Evolutionary conservation across 2,888 invertebrate genomes (phyloP), one percentile per base, ranked within the genome.

Genomic region (Sinhomidia bicolor): DNA sequence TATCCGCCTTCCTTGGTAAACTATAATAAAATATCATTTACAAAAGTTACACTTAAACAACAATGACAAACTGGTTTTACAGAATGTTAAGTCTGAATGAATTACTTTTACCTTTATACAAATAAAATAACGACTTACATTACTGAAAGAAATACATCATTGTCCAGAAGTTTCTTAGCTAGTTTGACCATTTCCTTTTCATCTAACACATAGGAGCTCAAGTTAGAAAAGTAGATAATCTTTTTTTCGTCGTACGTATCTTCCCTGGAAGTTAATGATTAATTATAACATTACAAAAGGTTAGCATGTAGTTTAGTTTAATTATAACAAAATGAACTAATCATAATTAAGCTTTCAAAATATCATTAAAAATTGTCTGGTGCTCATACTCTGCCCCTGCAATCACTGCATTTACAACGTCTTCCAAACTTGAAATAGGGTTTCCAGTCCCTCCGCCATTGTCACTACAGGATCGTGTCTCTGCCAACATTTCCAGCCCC

Each of bases 181-280:
- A 91, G 4, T 41, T 89, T 54, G 9, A 10, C 44, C 12, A 85
- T 9, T 44, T 89, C 90, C 1, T 86, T 57, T 41, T 90, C 89
- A 10, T 80, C 23, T 1, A 89, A n/a, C 36, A 76, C 6, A 32
- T 79, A 78, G 6, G 85, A 78, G n/a, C 71, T 65, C 26, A 91
- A 87, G 12, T 85, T 68, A 9, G 88, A 83, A 80, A 92, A 90
- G 51, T 86, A 90, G 7, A 91, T 14, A 51, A 92, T 84, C 78
- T 91, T 92, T 51, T 71, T 89, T 1, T 62, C 51, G 23, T 60
- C 85, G 74, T 89, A 92, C 2, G 26, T 20, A 82, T 90, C 91
- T 47, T 90, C 79, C 80, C 91, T 91, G 36, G n/a, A n/a, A n/a
- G n/a, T n/a, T n/a, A n/a, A n/a, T n/a, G n/a, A n/a, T n/a, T n/a